Base-by-base conservation (phyloP, 2,888 invertebrate species). In the Cistogaster globosa region DNA sequence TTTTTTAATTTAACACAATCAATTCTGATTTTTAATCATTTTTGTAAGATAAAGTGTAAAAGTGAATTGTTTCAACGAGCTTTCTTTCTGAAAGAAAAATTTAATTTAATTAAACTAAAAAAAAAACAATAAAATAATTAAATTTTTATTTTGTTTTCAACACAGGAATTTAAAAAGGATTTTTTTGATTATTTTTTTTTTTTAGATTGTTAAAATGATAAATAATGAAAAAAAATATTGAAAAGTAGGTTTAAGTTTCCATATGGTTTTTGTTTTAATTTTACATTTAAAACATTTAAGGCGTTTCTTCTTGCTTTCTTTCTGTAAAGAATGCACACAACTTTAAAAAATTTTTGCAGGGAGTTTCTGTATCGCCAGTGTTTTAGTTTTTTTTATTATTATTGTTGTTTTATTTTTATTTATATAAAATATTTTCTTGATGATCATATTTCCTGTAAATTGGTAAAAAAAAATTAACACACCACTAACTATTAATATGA, bases 201-300 rank as follows among this genome's bases (percentile, higher is more conserved):
- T 75, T 38, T 38, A 22, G 12, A 42, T 12, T 32, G 2, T 42
- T 42, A 26, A 51, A 45, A 32, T 48, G 36, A 8, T 63, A 12
- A 55, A 16, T 42, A 65, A 71, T 11, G 22, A 1, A 26, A 22
- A 69, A 45, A 42, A 6, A 2, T 3, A 45, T 42, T 42, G 7
- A 32, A 55, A 65, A 32, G 3, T 11, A n/a, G 51, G 18, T 42
- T 38, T 6, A 63, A 45, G 9, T 26, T 76, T 42, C 22, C 20
- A 3, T 38, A n/a, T 38, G 12, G 36, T 36, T 45, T 58, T 1
- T 42, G 68, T 26, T 51, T 53, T 26, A 55, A 67, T 18, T 74
- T 75, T 75, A 76, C 75, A 75, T 69, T 82, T 69, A 63, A 81
- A 69, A 82, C 69, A 76, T 82, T 76, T 82, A 82, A 82, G 82